Conservation (phyloP, 2,113 vertebrate genomes). For the Pandion haliaetus region DNA sequence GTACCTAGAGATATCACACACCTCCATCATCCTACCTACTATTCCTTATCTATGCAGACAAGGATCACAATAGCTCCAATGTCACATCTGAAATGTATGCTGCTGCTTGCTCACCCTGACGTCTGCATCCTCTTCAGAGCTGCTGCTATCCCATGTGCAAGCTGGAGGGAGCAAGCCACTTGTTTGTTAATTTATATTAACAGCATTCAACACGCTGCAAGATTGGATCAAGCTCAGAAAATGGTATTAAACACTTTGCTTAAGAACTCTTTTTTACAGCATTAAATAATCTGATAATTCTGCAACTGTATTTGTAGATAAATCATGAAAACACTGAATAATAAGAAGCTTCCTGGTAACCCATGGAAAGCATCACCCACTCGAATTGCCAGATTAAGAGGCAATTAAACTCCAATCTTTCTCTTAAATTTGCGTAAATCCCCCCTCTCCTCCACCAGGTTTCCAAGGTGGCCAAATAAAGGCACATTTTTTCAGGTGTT, state of each 20-base stretch:
- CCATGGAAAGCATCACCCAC: neutral
- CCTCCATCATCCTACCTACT: neutral
- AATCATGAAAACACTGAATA: neutral
- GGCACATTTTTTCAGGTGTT: neutral
- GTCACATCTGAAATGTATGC: neutral
- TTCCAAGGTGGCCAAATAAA: neutral
- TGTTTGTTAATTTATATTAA: rapidly evolving
- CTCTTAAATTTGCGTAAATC: neutral
- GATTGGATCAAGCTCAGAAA: neutral
- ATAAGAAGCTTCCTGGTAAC: neutral
- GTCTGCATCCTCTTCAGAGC: neutral
- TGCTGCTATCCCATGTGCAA: neutral
- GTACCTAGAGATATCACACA: neutral
- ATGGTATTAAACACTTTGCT: neutral
- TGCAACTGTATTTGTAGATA: neutral
- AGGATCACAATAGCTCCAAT: neutral
- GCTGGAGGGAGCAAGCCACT: neutral
- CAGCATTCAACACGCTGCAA: rapidly evolving
- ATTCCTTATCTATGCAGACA: neutral
- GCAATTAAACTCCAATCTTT: neutral
- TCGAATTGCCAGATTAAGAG: neutral
- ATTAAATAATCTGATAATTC: neutral
- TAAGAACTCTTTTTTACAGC: neutral
- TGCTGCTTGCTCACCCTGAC: neutral
- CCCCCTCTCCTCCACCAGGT: neutral